Conservation (phyloP, 2,113 vertebrate genomes). For the Australoheros scitulus region DNA sequence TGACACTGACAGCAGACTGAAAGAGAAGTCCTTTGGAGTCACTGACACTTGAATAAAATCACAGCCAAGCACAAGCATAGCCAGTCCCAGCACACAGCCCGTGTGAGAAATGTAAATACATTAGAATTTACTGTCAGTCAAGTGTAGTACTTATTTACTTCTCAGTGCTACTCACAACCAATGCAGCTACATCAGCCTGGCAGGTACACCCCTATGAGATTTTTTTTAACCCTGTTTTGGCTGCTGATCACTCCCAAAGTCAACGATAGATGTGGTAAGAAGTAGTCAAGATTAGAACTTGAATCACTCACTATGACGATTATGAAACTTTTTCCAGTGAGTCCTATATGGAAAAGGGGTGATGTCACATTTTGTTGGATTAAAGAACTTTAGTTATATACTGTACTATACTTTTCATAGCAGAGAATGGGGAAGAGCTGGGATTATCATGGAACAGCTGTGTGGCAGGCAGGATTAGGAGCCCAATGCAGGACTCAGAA, state of each 20-base stretch:
- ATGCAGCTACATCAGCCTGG: neutral
- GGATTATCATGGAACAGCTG: too few species aligned
- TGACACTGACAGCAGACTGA: neutral
- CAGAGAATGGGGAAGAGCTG: neutral
- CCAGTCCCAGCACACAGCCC: neutral
- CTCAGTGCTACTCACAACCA: neutral
- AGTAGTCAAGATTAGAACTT: neutral
- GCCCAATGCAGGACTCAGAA: too few species aligned
- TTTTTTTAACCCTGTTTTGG: neutral
- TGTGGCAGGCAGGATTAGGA: too few species aligned
- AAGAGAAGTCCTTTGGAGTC: neutral
- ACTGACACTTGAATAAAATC: neutral
- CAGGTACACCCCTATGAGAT: neutral
- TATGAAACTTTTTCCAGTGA: neutral
- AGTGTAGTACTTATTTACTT: neutral
- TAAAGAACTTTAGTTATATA: neutral
- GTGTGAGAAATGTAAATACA: slow-evolving; percentile 1
- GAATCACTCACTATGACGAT: neutral
- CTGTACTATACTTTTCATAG: neutral
- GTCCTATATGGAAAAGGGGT: neutral
- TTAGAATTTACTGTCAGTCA: neutral
- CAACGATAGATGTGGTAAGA: neutral
- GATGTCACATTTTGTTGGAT: too few species aligned
- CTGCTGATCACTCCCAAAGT: neutral
- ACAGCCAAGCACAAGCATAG: neutral